Base-by-base conservation (phyloP, 2,113 vertebrate genomes). In the Cebidichthys violaceus region DNA sequence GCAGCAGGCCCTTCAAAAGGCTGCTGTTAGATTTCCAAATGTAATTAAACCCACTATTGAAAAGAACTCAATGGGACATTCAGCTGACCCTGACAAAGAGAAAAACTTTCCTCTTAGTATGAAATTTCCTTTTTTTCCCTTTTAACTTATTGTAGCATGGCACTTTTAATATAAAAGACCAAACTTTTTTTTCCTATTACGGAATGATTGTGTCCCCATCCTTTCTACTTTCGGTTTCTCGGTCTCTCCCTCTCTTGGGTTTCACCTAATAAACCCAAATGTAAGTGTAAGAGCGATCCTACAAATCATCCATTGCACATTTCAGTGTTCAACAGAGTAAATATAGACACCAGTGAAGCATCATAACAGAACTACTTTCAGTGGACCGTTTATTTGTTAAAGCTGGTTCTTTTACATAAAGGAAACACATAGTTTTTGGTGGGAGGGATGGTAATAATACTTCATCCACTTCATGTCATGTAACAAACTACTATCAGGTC, bases 21-120 rank as follows among this genome's bases (percentile, higher is more conserved):
- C n/a, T 43, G 35, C 60, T 64, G 27, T 60, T 39, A 52, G 61
- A 65, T 54, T 39, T 65, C 20, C 3, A 52, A 33, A 76, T 35
- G 7, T 67, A 41, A 77, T 81, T 72, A 72, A 24, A 45, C 17
- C 24, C 68, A 61, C 69, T 62, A 50, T 68, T 45, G 41, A 81
- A 76, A 59, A 66, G 10, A 39, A 18, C 54, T 37, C 52, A 22
- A 33, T 43, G 27, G 39, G 31, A 70, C 15, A 70, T 39, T 9
- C 29, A 35, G 43, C 72, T 35, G 29, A 47, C 5, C 31, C 61
- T 24, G n/a, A 55, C 15, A 75, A 10, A 37, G 9, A 45, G 29
- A 33, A 6, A 64, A 35, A 52, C 9, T 14, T 41, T 41, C 7
- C n/a, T 54, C 2, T 17, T n/a, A 55, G n/a, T 37, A 27, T 52